These are phyloP conservation scores for Hycleus cichorii DNA, from an alignment of 1,140 invertebrate species.

Conservation along the genomic window DNA sequence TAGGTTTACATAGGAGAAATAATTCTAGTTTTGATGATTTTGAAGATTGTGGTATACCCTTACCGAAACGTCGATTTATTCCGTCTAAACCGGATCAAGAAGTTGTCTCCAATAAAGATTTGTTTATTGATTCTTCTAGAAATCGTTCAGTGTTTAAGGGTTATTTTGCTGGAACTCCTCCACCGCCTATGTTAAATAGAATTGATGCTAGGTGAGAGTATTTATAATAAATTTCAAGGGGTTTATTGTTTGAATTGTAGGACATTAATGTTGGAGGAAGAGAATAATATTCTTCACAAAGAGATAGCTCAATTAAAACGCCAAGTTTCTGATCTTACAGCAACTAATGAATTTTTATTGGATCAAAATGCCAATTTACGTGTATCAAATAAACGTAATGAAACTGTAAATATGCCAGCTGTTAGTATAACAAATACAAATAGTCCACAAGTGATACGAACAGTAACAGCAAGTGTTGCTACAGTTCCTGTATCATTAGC, in stretches of 20 bases:
- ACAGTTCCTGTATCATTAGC: constrained; percentile 59
- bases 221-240: too few species aligned
- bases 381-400: constrained; percentile 52
- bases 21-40: constrained; percentile 25
- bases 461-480: constrained; percentile 54
- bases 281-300: constrained; percentile 62
- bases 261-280: constrained; percentile 60
- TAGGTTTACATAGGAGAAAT: constrained; percentile 16
- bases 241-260: constrained; percentile 8
- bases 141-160: constrained; percentile 31
- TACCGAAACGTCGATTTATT: constrained; percentile 30
- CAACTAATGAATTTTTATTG: constrained; percentile 72
- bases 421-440: constrained; percentile 52
- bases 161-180: constrained; percentile 38
- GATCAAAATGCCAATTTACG: constrained; percentile 74
- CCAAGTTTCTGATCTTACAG: constrained; percentile 56
- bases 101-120: constrained; percentile 1
- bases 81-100: constrained; percentile 12
- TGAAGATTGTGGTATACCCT: constrained; percentile 28
- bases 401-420: constrained; percentile 50
- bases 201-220: constrained; percentile 23
- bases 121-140: constrained; percentile 11
- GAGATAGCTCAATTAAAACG: constrained; percentile 70
- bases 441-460: constrained; percentile 44
- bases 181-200: constrained; percentile 31